A percentile compares a stretch with the other conserved stretches of the same genome.
phyloP scores from a whole-genome alignment of 2,888 invertebrate genomes.

The Ellobium chinense region DNA sequence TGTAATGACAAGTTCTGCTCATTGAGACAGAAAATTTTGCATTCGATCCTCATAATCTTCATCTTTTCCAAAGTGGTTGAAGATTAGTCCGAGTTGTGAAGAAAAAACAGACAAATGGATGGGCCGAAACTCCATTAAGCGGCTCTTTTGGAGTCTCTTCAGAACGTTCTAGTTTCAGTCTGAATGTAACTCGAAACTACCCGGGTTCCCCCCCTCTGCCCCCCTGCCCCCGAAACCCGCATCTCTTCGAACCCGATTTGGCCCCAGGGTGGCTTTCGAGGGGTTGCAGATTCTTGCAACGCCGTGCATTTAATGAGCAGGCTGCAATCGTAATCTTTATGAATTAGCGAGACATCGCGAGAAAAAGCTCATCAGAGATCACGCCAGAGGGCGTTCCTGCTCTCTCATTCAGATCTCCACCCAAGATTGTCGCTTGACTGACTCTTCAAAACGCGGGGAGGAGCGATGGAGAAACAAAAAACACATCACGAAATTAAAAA shows the following conservation, averaged over 20 bases:
- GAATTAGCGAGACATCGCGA: constrained; percentile 15
- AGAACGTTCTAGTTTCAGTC: constrained; percentile 13
- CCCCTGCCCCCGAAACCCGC: not conserved
- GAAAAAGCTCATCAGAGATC: constrained; percentile 25
- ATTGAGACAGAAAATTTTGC: not conserved
- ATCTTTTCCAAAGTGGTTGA: constrained; percentile 13
- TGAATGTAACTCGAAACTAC: not conserved
- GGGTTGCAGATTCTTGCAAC: constrained; percentile 32
- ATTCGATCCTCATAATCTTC: constrained; percentile 24
- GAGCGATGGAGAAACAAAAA: not conserved
- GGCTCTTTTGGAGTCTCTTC: constrained; percentile 17
- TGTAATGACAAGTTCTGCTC: no score
- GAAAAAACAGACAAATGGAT: constrained; percentile 34
- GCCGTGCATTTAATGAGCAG: constrained; percentile 32
- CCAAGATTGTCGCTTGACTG: constrained; percentile 33
- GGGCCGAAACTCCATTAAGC: constrained; percentile 22
- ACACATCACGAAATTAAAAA: no score
- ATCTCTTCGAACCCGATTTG: not conserved
- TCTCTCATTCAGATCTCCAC: no score
- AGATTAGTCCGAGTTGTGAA: constrained; percentile 10
- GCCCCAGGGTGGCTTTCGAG: constrained; percentile 1
- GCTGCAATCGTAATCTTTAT: constrained; percentile 34
- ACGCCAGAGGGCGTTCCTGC: constrained; percentile 29
- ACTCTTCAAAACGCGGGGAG: not conserved
- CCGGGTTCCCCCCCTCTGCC: not conserved